phyloP scores from a whole-genome alignment of 2,888 invertebrate species.

The Acrobasis suavella region DNA sequence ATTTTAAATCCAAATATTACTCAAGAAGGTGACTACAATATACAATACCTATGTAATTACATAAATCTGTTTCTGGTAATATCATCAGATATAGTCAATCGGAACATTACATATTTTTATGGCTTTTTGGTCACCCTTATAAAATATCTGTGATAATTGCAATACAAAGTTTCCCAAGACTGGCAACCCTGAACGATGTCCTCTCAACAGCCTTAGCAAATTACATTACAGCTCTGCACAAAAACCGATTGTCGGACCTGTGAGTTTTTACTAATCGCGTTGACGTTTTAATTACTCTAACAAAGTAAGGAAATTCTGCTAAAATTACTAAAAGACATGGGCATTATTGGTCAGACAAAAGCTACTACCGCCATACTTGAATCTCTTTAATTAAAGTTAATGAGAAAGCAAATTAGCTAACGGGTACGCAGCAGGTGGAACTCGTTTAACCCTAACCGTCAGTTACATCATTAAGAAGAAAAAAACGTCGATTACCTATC shows the following conservation, averaged over 20 bases:
- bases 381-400: conserved; percentile 12
- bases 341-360: not conserved
- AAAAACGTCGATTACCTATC: not conserved
- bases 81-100: no score
- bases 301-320: conserved; percentile 7
- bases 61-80: no score
- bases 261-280: conserved; percentile 6
- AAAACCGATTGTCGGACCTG: conserved; percentile 12
- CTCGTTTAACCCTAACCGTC: not conserved
- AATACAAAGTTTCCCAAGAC: conserved; percentile 37
- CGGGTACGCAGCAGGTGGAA: conserved; percentile 4
- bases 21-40: not conserved
- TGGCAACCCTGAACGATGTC: conserved; percentile 48
- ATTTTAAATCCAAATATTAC: not conserved
- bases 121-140: not conserved
- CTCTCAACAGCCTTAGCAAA: conserved; percentile 41
- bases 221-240: conserved; percentile 41
- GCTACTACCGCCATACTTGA: not conserved
- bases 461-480: conserved; percentile 1
- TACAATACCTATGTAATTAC: no score
- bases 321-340: not conserved
- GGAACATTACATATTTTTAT: not conserved
- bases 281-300: conserved; percentile 18
- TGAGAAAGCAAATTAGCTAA: conserved; percentile 11
- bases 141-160: not conserved